phyloP scores from a whole-genome alignment of 2,888 invertebrate species.

The Ophion ventricosus region DNA sequence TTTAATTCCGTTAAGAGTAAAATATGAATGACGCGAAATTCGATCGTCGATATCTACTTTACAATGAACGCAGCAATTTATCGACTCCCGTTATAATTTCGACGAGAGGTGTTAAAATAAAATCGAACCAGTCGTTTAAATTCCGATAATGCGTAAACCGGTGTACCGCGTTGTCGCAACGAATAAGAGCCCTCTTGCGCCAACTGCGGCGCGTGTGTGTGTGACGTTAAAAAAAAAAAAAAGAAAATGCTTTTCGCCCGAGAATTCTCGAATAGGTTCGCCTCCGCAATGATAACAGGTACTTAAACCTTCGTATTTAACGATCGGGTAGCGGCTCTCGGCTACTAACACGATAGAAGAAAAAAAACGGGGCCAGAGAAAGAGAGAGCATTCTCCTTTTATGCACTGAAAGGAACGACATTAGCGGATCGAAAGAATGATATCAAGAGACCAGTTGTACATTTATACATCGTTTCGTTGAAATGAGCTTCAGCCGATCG shows the following conservation, averaged over 20 bases:
- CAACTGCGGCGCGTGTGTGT: not conserved
- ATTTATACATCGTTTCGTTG: not conserved
- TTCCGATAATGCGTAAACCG: slow-evolving; percentile 52
- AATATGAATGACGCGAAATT: slow-evolving; percentile 24
- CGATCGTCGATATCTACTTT: slow-evolving; percentile 23
- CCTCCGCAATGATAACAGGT: slow-evolving; percentile 59
- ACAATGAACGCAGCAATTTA: slow-evolving; percentile 22
- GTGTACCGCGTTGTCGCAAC: slow-evolving; percentile 29
- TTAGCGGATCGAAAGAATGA: not conserved
- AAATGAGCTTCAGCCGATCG: not conserved
- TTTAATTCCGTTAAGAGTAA: slow-evolving; percentile 15
- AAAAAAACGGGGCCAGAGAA: not conserved
- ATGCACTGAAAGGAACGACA: too few species aligned
- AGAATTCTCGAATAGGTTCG: slow-evolving; percentile 45
- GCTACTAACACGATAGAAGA: not conserved
- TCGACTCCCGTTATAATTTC: slow-evolving; percentile 12
- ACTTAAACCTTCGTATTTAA: slow-evolving; percentile 52
- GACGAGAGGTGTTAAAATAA: slow-evolving; percentile 53
- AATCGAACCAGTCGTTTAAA: slow-evolving; percentile 47
- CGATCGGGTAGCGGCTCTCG: slow-evolving; percentile 36
- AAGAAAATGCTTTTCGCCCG: slow-evolving; percentile 36
- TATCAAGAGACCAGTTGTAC: slow-evolving; percentile 17
- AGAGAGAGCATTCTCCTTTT: not conserved
- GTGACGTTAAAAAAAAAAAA: slow-evolving; percentile 15
- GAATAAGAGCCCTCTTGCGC: slow-evolving; percentile 6